Evolutionary conservation across 1,140 invertebrate species (phyloP), one percentile per base, ranked within the genome.

Genomic region (Riptortus pedestris): DNA sequence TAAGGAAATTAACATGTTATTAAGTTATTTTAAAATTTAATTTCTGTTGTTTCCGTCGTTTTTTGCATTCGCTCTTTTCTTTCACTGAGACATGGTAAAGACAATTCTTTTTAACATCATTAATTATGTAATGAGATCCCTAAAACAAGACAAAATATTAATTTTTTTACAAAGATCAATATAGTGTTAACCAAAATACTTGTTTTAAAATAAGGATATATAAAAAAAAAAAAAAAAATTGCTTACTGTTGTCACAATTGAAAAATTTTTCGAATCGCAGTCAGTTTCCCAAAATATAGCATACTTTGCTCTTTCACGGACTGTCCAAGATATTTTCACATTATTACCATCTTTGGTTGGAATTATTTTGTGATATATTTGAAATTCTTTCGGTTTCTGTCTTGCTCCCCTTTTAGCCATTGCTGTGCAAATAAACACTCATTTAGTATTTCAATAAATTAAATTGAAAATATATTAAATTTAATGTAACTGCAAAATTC

Each of bases 141-240:
- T 65, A 29, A 60, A 64, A 64, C 24, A 48, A 51, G 29, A 60
- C 24, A 5, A 60, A 33, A 38, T n/a, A n/a, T n/a, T n/a, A n/a
- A n/a, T n/a, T n/a, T n/a, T n/a, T n/a, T n/a, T n/a, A n/a, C n/a
- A n/a, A n/a, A n/a, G n/a, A n/a, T n/a, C n/a, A n/a, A n/a, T n/a
- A n/a, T n/a, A 60, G 14, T 7, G 14, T 24, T 22, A 28, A 16
- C 22, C 3, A 12, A 18, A 22, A 26, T 58, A 16, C 26, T 16
- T 58, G 7, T 18, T 16, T 24, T 16, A 4, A 24, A 7, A 58
- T 24, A 24, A 7, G 4, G n/a, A 24, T 9, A 18, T 26, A 38
- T 14, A 38, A 14, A 38, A 7, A 38, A 38, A 38, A 38, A 7
- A n/a, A n/a, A n/a, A n/a, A n/a, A n/a, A n/a, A n/a, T 47, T 62